A percentile compares a stretch with the other conserved stretches of the same genome.
Evolutionary conservation across 2,113 vertebrate genomes (phyloP).

Genomic region (Elephantulus edwardii): DNA sequence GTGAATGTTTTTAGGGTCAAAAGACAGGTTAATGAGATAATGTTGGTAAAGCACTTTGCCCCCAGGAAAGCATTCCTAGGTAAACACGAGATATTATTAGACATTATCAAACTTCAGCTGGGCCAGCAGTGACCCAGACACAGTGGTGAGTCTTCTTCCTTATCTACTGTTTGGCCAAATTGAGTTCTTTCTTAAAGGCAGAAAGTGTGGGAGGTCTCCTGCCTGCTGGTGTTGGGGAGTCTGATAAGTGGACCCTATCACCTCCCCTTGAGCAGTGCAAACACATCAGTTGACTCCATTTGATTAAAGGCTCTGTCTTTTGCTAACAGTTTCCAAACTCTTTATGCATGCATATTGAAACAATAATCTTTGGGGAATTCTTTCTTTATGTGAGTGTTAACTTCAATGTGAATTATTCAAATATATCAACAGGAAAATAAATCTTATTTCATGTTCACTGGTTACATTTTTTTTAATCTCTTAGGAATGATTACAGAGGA

Average conservation of each 20-base stretch:
- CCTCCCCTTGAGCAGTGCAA: slow-evolving; percentile 47
- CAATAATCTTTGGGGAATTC: slow-evolving; percentile 31
- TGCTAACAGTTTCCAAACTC: slow-evolving; percentile 30
- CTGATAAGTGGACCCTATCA: slow-evolving; percentile 54
- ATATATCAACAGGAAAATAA: slow-evolving; percentile 53
- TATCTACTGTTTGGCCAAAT: slow-evolving; percentile 68
- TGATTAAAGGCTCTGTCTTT: slow-evolving; percentile 25
- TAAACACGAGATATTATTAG: slow-evolving; percentile 75
- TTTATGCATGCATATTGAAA: slow-evolving; percentile 16
- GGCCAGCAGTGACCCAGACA: neutral
- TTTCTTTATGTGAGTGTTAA: slow-evolving; percentile 34
- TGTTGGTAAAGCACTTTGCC: slow-evolving; percentile 58
- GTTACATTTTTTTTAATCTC: slow-evolving; percentile 32
- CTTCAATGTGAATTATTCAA: slow-evolving; percentile 52
- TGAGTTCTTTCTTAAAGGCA: slow-evolving; percentile 53
- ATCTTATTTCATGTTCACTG: slow-evolving; percentile 45
- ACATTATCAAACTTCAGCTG: slow-evolving; percentile 56
- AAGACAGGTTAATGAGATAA: slow-evolving; percentile 64
- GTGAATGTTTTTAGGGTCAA: slow-evolving; percentile 38
- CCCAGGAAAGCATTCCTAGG: slow-evolving; percentile 44
- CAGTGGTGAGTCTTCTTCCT: slow-evolving; percentile 45
- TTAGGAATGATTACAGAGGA: slow-evolving; percentile 38
- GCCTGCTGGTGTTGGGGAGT: neutral
- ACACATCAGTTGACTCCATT: slow-evolving; percentile 52
- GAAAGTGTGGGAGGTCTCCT: slow-evolving; percentile 59